Evolutionary conservation across 2,113 vertebrate genomes (phyloP).

Genomic region (Sus scrofa): T2T-Sscrofa CM000812.6:16903501-16904000

Average conservation of each 20-base stretch:
- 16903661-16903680: conserved; percentile 59
- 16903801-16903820: neutral
- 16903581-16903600: conserved; percentile 41
- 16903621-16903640: conserved; percentile 39
- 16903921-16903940: neutral
- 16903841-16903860: neutral
- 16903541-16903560: neutral
- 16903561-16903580: conserved; percentile 17
- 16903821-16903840: neutral
- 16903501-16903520: neutral
- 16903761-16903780: neutral
- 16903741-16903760: conserved; percentile 24
- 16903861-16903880: neutral
- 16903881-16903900: neutral
- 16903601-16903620: conserved; percentile 29
- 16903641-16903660: conserved; percentile 45
- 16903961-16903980: neutral
- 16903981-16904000: neutral
- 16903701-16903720: neutral
- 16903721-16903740: conserved; percentile 7
- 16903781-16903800: conserved; percentile 13
- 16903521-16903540: neutral
- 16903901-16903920: neutral
- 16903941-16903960: neutral
- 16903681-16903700: neutral